Percentiles rank a stretch among this genome's conserved stretches.
phyloP scores from a whole-genome alignment of 23 tunicate species.

The Clavelina lepadiformis region DNA sequence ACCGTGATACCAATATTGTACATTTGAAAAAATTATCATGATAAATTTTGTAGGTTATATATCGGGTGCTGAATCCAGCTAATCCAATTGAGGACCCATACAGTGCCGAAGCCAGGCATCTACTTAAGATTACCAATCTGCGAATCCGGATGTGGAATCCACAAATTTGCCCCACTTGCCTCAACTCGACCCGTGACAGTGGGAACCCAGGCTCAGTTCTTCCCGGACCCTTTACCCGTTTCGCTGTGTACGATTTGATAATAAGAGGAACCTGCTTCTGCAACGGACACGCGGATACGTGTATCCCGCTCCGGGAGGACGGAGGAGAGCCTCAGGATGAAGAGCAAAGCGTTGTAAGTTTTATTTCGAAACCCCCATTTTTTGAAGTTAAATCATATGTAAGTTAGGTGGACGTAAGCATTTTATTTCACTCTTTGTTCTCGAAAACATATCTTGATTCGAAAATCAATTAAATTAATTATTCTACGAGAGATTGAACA shows the following conservation, averaged over 20 bases:
- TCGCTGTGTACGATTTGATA: slow-evolving; percentile 66
- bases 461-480: too few species aligned
- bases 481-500: too few species aligned
- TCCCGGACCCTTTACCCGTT: slow-evolving; percentile 16
- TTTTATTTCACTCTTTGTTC: too few species aligned
- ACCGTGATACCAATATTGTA: too few species aligned
- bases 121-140: slow-evolving; percentile 75
- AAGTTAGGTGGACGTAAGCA: too few species aligned
- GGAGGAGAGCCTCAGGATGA: slow-evolving; percentile 31
- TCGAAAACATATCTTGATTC: too few species aligned
- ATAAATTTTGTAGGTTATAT: slow-evolving; percentile 44
- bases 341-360: slow-evolving; percentile 51
- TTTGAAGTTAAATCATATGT: too few species aligned
- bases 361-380: too few species aligned
- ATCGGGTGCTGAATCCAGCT: slow-evolving; percentile 54
- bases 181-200: background rate
- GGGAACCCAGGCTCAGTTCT: background rate
- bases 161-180: slow-evolving; percentile 37
- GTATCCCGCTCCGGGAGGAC: slow-evolving; percentile 42
- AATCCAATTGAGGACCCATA: slow-evolving; percentile 54
- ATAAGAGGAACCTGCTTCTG: slow-evolving; percentile 74
- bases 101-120: slow-evolving; percentile 57
- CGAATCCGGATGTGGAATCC: slow-evolving; percentile 77
- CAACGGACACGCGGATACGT: slow-evolving; percentile 76
- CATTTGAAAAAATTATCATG: background rate